phyloP scores from a whole-genome alignment of 1,140 invertebrate genomes.

The Papilio aristodemus region DNA sequence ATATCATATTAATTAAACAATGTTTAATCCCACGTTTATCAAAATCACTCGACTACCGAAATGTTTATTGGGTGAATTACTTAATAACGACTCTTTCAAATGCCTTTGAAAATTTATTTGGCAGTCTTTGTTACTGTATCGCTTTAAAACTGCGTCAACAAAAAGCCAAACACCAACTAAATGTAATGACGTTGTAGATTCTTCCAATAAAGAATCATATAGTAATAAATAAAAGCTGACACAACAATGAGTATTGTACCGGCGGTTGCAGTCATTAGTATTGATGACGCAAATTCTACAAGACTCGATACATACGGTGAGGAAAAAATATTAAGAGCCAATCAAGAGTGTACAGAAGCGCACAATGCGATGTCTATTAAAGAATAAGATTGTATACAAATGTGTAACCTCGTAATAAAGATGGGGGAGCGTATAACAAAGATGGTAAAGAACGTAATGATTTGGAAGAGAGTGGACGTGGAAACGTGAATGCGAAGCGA shows the following conservation, averaged over 20 bases:
- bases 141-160: slow-evolving; percentile 57
- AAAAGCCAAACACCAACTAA: slow-evolving; percentile 66
- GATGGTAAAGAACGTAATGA: slow-evolving; percentile 74
- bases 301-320: slow-evolving; percentile 61
- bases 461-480: slow-evolving; percentile 74
- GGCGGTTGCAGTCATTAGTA: slow-evolving; percentile 75
- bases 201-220: slow-evolving; percentile 50
- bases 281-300: slow-evolving; percentile 77
- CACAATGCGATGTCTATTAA: slow-evolving; percentile 67
- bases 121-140: slow-evolving; percentile 63
- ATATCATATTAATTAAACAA: slow-evolving; percentile 18
- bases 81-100: slow-evolving; percentile 43
- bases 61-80: slow-evolving; percentile 51
- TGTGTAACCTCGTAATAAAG: slow-evolving; percentile 64
- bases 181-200: slow-evolving; percentile 75
- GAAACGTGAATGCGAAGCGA: slow-evolving; percentile 66
- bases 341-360: slow-evolving; percentile 61
- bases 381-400: slow-evolving; percentile 66
- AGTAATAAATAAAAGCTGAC: slow-evolving; percentile 51
- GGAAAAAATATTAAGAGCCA: slow-evolving; percentile 71
- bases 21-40: slow-evolving; percentile 17
- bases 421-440: slow-evolving; percentile 62
- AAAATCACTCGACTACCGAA: slow-evolving; percentile 33
- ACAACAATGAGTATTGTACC: slow-evolving; percentile 75
- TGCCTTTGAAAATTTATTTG: slow-evolving; percentile 51